Evolutionary conservation across 1,140 invertebrate species (phyloP), one percentile per base, ranked within the genome.

Genomic region (Brachystomella parvula): DNA sequence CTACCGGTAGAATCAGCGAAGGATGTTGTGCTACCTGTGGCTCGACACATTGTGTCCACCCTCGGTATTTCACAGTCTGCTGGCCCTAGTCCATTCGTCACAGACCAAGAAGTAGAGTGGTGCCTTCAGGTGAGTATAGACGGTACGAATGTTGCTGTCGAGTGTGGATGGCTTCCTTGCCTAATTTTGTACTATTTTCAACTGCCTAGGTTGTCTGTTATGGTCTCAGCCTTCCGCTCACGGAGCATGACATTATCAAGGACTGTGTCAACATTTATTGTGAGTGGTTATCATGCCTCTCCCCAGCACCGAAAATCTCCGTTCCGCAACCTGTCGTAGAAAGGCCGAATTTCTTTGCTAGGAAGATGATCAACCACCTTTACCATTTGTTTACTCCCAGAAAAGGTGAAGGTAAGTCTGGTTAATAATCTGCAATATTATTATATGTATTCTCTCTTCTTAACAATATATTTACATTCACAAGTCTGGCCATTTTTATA

Each of bases 241-340:
- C 84, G 35, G 93, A 97, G 77, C 91, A 95, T 77, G 94, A 97
- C 72, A 90, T 91, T 0, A 89, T 98, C 47, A 86, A 93, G 70
- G 94, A 97, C 78, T 98, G 94, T 79, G 94, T 97, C 9, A 92
- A 91, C 78, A 88, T 98, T 28, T 98, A 97, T 76, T 97, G 93
- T 78, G 94, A 97, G 75, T 98, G 95, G 95, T 78, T 98, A 30
- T 88, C 89, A 0, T 89, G 92, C 0, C 79, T 96, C 59, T 84
- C 94, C 72, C 87, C 90, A 1, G 76, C 81, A 66, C 89, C 91
- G 1, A 89, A 90, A 74, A 82, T 88, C 71, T 85, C 86, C 72
- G 89, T 96, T 24, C 94, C 94, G 0, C 84, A 84, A 74, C 91
- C 89, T 1, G 86, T 98, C 17, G 81, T 85, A 39, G 88, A 93